A percentile compares a stretch with the other conserved stretches of the same genome.
phyloP scores from a whole-genome alignment of 2,113 vertebrate genomes.

The Pseudopodoces humilis region DNA sequence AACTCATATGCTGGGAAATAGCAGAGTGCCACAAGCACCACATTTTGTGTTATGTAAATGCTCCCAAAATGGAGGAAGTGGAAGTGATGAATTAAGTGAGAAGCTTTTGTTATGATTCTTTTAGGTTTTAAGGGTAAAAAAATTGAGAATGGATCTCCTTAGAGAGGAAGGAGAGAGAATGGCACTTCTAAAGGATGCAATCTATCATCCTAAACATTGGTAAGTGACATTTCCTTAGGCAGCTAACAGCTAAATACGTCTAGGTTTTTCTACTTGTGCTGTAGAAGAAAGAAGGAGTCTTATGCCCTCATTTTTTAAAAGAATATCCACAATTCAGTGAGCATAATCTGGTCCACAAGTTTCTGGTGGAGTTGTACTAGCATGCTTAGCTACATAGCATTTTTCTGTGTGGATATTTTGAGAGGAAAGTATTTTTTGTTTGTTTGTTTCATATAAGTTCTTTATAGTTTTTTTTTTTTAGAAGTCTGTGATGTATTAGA shows the following conservation, averaged over 20 bases:
- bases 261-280: neutral
- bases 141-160: conserved; percentile 60
- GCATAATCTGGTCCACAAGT: neutral
- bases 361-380: neutral
- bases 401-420: neutral
- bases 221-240: conserved; percentile 55
- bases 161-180: conserved; percentile 57
- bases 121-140: conserved; percentile 56
- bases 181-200: conserved; percentile 46
- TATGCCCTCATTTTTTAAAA: neutral
- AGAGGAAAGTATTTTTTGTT: neutral
- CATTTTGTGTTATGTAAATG: neutral
- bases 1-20: neutral
- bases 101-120: conserved; percentile 64
- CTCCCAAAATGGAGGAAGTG: conserved; percentile 31
- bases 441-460: neutral
- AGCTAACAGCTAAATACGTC: neutral
- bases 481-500: conserved; percentile 6
- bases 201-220: conserved; percentile 38
- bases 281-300: neutral
- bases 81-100: conserved; percentile 61
- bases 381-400: neutral
- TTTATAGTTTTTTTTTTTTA: neutral
- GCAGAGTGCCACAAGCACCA: neutral
- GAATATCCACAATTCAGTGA: neutral